Conservation (phyloP, 2,888 invertebrate species). For the Caenorhabditis uteleia region DNA sequence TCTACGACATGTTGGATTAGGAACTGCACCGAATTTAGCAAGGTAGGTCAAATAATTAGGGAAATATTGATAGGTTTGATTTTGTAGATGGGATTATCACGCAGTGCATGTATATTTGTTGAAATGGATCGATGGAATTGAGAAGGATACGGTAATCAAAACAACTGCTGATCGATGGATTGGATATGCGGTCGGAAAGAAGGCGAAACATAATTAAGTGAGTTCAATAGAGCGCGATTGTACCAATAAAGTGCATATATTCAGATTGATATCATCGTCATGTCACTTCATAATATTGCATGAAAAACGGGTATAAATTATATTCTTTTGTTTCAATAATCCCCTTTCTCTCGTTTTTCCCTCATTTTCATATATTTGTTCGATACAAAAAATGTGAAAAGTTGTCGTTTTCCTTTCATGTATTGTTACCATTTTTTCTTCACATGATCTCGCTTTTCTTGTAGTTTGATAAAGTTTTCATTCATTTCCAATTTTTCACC, state of each 20-base stretch:
- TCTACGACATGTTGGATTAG: slow-evolving; percentile 86
- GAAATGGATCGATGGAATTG: slow-evolving; percentile 78
- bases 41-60: slow-evolving; percentile 71
- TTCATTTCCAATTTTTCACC: slow-evolving; percentile 15
- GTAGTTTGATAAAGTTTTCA: background rate
- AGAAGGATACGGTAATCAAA: slow-evolving; percentile 71
- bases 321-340: background rate
- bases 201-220: slow-evolving; percentile 60
- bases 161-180: slow-evolving; percentile 64
- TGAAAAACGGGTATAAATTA: background rate
- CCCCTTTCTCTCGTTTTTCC: background rate
- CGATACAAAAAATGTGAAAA: slow-evolving; percentile 1
- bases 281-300: too few species aligned
- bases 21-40: slow-evolving; percentile 84
- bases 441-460: background rate
- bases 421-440: too few species aligned
- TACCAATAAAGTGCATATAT: too few species aligned
- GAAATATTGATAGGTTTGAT: background rate
- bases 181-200: slow-evolving; percentile 61
- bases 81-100: slow-evolving; percentile 87
- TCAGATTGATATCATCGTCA: too few species aligned
- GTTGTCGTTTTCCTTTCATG: too few species aligned
- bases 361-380: background rate
- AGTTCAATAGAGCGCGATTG: too few species aligned
- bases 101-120: slow-evolving; percentile 94